Evolutionary conservation across 2,888 invertebrate species (phyloP), one percentile per base, ranked within the genome.

Genomic region (Aphelenchoides bicaudatus): DNA sequence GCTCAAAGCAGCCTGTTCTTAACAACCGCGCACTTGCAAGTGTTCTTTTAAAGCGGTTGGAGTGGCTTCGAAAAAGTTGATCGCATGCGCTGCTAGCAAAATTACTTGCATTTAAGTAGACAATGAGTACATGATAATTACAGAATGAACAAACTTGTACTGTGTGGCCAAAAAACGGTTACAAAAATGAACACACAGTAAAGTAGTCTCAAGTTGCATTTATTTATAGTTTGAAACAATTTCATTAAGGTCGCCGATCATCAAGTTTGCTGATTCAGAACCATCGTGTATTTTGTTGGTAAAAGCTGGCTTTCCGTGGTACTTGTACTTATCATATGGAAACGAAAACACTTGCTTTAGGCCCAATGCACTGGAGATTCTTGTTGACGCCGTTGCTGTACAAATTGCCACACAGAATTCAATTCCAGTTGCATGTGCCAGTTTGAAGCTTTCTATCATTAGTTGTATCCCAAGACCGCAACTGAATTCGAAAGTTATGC

Each of bases 381-480:
- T 6, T 8, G 43, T 43, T 6, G 43, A 43, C 25, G 43, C 43
- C 6, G 43, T 43, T 8, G 43, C 43, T 8, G 43, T 43, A n/a
- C 43, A 43, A n/a, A 43, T 21, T 6, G 43, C 23, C 8, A 19
- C 6, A n/a, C 43, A 43, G n/a, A 43, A 43, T 25, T n/a, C 21
- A 21, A 43, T 21, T 6, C 43, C 43, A 10, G 23, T 8, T n/a
- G 16, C 23, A 21, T 43, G 16, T 6, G 43, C 43, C 23, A 43
- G 25, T 6, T n/a, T 6, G 43, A 43, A 43, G 25, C 8, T 8
- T n/a, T 43, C 43, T 10, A 6, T 19, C 21, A 43, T 21, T 10
- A 43, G 43, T 43, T 25, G 43, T n/a, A 21, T 43, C 43, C 43
- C 43, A n/a, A 43, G 16, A 10, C 43, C 43, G 43, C 43, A 43